Evolutionary conservation across 2,113 vertebrate genomes (phyloP), one percentile per base, ranked within the genome.

Genomic region (Zeus faber): DNA sequence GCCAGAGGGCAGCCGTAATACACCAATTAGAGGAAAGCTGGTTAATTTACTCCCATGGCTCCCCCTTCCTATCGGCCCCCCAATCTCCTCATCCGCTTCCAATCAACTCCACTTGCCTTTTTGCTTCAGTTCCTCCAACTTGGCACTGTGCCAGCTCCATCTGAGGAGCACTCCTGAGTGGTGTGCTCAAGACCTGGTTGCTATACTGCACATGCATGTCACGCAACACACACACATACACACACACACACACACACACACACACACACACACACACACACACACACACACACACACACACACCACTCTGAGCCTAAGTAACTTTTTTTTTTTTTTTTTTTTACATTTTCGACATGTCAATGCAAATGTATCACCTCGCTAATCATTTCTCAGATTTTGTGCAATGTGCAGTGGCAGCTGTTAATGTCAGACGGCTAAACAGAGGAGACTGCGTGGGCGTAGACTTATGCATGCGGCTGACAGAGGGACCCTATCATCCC

Each of bases 1-100:
- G 83, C 81, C 76, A 79, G 71, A 68, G 80, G 80, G 76, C 69
- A 68, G 74, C 70, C 84, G 80, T 83, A 83, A 82, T 77, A 84
- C 76, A 80, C 70, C 74, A 79, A 80, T 87, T 84, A 20, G 70
- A 75, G 77, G 60, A 77, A 74, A 80, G 65, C 79, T 75, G 76
- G 58, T 81, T 84, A 80, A 84, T 85, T 72, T 77, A 77, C 59
- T 62, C 66, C 72, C 74, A 54, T 26, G 8, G 16, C 33, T 39
- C 51, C 22, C 21, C 11, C 13, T 26, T 14, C 11, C 37, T 21
- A 14, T 33, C 71, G 29, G 33, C 44, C 8, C 4, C 35, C 25
- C 23, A 39, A 53, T 25, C 18, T 41, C 50, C 20, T 55, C 68
- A 20, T 70, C 70, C 33, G 3, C 4, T 14, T 4, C 33, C 33